phyloP scores from a whole-genome alignment of 2,113 vertebrate genomes.

The Sminthopsis crassicaudata region DNA sequence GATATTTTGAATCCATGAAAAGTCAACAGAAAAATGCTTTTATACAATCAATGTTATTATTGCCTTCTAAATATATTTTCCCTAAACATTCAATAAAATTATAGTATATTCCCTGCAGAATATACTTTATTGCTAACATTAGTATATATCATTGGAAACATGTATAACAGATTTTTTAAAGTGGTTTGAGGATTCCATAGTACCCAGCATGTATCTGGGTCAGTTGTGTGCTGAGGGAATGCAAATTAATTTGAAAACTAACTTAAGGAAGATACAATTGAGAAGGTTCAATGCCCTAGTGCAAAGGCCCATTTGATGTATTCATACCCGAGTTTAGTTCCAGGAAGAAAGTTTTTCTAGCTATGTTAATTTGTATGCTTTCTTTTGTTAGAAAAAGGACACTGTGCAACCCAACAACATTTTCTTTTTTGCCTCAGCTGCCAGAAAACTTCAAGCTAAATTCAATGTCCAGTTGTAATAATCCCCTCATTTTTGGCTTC shows the following conservation, averaged over 20 bases:
- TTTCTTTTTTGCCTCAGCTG: neutral
- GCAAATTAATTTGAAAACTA: neutral
- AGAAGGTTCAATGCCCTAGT: neutral
- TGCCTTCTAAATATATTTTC: neutral
- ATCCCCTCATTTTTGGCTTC: neutral
- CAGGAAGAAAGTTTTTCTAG: neutral
- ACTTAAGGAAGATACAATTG: slow-evolving; percentile 16
- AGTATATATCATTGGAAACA: neutral
- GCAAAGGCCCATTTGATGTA: neutral
- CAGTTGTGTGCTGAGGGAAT: neutral
- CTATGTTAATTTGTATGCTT: neutral
- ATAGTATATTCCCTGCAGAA: neutral
- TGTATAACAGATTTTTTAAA: neutral
- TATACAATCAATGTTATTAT: slow-evolving; percentile 5
- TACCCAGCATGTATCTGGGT: neutral
- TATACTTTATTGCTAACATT: slow-evolving; percentile 9
- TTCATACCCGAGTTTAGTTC: neutral
- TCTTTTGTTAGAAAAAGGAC: slow-evolving; percentile 16
- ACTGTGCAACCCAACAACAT: neutral
- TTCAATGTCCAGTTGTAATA: neutral
- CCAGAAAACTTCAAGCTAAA: neutral
- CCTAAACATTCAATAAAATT: neutral
- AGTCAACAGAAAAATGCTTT: neutral
- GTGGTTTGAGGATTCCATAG: neutral
- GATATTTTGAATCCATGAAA: neutral